Evolutionary conservation across 1,140 invertebrate genomes (phyloP).

Genomic region (Anthonomus grandis): DNA sequence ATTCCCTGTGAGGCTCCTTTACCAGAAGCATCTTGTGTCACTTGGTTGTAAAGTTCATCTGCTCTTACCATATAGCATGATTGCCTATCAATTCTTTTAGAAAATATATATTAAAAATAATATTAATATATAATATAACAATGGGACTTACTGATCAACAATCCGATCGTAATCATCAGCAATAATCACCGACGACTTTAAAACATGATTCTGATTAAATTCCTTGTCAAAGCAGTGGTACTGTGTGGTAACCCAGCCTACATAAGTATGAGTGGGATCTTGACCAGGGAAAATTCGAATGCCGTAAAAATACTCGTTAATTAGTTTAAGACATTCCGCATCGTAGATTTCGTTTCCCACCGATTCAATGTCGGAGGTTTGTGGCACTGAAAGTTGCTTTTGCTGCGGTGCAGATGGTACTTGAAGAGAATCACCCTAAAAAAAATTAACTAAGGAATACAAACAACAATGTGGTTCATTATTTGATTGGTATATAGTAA

Average conservation of each 20-base stretch:
- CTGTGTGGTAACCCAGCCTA: slow-evolving; percentile 99
- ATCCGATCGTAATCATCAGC: slow-evolving; percentile 74
- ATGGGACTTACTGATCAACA: slow-evolving; percentile 61
- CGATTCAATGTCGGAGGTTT: slow-evolving; percentile 66
- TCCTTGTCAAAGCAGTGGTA: slow-evolving; percentile 87
- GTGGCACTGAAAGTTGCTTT: slow-evolving; percentile 68
- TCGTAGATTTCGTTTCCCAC: slow-evolving; percentile 83
- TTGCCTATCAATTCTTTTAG: slow-evolving; percentile 80
- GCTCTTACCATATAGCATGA: slow-evolving; percentile 98
- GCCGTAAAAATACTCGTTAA: slow-evolving; percentile 97
- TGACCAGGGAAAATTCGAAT: slow-evolving; percentile 90
- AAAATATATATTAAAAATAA: slow-evolving; percentile 2
- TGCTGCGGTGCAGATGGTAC: slow-evolving; percentile 63
- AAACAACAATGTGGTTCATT: too few relatives aligned
- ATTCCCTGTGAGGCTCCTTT: slow-evolving; percentile 93
- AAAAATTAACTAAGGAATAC: background rate
- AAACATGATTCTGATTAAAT: slow-evolving; percentile 85
- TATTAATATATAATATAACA: too few relatives aligned
- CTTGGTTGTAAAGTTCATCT: slow-evolving; percentile 92
- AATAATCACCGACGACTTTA: slow-evolving; percentile 80
- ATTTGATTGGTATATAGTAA: background rate
- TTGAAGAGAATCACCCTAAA: slow-evolving; percentile 48
- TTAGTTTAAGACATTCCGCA: slow-evolving; percentile 81
- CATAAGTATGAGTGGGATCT: slow-evolving; percentile 94
- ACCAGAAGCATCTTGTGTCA: slow-evolving; percentile 85